Conservation (phyloP, 2,888 invertebrate genomes). For the Phasia obesa region DNA sequence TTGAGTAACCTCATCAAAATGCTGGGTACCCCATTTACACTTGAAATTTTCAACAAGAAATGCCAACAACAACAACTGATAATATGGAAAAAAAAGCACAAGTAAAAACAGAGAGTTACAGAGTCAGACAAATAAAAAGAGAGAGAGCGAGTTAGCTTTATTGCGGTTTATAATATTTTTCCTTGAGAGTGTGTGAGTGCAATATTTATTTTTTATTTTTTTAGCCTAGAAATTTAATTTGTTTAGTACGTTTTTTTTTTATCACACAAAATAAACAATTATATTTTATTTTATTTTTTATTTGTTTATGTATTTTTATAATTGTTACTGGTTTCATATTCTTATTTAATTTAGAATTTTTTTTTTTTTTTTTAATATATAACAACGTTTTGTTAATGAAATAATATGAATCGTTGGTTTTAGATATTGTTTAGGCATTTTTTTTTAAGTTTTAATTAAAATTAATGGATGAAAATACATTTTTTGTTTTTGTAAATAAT, state of each 20-base stretch:
- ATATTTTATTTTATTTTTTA: constrained; percentile 30
- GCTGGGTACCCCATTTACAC: no score
- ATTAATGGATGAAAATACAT: background rate
- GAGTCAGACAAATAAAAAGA: background rate
- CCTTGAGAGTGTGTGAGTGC: background rate
- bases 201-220: constrained; percentile 20
- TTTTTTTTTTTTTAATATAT: no score
- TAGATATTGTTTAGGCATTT: background rate
- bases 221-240: constrained; percentile 45
- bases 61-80: background rate
- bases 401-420: constrained; percentile 10
- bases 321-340: constrained; percentile 36
- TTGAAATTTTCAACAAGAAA: no score
- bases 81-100: background rate
- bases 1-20: no score
- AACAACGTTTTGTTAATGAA: constrained; percentile 48
- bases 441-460: background rate
- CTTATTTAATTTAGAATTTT: constrained; percentile 30
- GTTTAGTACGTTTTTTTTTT: constrained; percentile 28
- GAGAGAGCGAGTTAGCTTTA: background rate
- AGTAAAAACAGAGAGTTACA: background rate
- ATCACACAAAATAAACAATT: constrained; percentile 51
- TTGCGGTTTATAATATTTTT: no score
- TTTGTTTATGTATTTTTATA: constrained; percentile 28
- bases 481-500: no score